Evolutionary conservation across 2,113 vertebrate genomes (phyloP).

Genomic region (Cochlearius cochlearius): DNA sequence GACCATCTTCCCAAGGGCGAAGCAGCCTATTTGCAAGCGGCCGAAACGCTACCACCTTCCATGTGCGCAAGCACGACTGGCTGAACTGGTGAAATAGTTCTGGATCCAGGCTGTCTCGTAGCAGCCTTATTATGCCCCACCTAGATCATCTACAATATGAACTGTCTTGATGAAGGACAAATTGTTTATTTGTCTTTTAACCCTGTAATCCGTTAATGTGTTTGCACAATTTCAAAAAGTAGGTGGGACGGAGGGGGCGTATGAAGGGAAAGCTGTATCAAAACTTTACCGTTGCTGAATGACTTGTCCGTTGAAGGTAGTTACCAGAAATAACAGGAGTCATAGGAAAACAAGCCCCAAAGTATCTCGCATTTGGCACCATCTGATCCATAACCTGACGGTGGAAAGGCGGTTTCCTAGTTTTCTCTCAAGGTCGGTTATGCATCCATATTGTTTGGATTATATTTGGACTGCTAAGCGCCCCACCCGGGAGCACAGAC

Average conservation of each 20-base stretch:
- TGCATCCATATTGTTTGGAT: not conserved
- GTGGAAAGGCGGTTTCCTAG: rapidly evolving
- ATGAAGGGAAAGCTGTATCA: not conserved
- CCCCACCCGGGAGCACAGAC: not conserved
- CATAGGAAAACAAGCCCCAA: not conserved
- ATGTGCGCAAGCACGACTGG: not conserved
- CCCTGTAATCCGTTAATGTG: not conserved
- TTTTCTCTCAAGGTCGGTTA: not conserved
- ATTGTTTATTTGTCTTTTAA: slow-evolving; percentile 15
- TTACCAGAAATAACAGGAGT: not conserved
- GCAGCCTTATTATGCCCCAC: not conserved
- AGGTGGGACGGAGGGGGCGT: not conserved
- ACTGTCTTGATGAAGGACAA: slow-evolving; percentile 20
- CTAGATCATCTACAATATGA: not conserved
- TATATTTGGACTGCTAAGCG: not conserved
- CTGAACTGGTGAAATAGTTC: not conserved
- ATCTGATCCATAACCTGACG: not conserved
- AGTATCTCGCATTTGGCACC: not conserved
- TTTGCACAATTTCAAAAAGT: not conserved
- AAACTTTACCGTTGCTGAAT: not conserved
- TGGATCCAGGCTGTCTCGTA: not conserved
- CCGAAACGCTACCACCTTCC: not conserved
- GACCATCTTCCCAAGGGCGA: not conserved
- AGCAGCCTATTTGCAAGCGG: not conserved
- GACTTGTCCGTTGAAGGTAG: not conserved